Percentiles rank a stretch among this genome's conserved stretches.
Evolutionary conservation across 2,113 vertebrate genomes (phyloP).

Genomic region (Anolis sagrei): DNA sequence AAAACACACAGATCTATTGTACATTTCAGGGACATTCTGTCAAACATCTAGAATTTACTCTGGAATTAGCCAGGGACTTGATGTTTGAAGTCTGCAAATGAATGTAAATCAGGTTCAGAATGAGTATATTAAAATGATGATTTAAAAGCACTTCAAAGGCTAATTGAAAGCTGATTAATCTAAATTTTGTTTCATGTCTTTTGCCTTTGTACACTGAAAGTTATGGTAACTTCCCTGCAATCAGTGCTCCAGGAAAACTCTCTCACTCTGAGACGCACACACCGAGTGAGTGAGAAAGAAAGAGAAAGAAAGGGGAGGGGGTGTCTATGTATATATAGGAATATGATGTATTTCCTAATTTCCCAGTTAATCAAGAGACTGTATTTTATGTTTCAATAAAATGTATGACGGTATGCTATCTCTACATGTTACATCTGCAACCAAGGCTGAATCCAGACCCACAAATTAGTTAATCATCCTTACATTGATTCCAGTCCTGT

Average conservation of each 20-base stretch:
- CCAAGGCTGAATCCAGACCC: not conserved
- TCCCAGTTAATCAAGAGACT: slow-evolving; percentile 16
- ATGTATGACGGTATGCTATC: not conserved
- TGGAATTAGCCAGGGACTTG: slow-evolving; percentile 57
- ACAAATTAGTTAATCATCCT: too few species aligned
- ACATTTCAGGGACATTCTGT: slow-evolving; percentile 41
- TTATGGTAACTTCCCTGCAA: slow-evolving; percentile 40
- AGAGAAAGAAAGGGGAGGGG: too few species aligned
- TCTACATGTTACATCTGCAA: slow-evolving; percentile 8
- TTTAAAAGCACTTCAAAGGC: slow-evolving; percentile 65
- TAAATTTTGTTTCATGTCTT: slow-evolving; percentile 51
- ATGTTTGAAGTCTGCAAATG: slow-evolving; percentile 68
- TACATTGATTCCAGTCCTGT: too few species aligned
- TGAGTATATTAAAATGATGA: slow-evolving; percentile 58
- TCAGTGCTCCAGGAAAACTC: not conserved
- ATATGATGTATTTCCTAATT: slow-evolving; percentile 17
- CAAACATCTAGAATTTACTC: slow-evolving; percentile 44
- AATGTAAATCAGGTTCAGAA: slow-evolving; percentile 61
- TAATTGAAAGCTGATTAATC: slow-evolving; percentile 55
- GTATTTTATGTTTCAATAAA: not conserved
- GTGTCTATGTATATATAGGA: slow-evolving; percentile 7
- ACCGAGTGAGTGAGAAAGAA: too few species aligned
- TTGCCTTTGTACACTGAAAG: slow-evolving; percentile 54
- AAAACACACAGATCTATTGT: slow-evolving; percentile 50
- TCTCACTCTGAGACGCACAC: not conserved